Percentiles rank a stretch among this genome's conserved stretches.
These are phyloP conservation scores for Xiphophorus hellerii DNA, from an alignment of 2,113 vertebrate genomes.

Conservation along the genomic window DNA sequence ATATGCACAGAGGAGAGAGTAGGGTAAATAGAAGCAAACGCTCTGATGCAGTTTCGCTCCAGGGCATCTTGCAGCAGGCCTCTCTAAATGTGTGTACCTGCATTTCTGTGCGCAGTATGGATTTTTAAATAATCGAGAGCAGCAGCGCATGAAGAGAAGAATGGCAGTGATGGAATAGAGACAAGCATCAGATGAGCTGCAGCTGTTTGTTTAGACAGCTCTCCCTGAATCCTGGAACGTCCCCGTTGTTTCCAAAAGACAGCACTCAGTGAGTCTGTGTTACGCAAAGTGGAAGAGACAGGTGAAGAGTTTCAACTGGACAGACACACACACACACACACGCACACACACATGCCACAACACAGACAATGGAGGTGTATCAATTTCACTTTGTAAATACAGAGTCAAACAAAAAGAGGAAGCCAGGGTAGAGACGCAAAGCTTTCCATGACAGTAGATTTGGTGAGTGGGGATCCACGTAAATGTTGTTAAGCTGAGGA, in stretches of 20 bases:
- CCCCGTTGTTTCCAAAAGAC: slow-evolving; percentile 8
- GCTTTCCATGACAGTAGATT: not conserved
- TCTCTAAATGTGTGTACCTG: not conserved
- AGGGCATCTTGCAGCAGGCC: slow-evolving; percentile 8
- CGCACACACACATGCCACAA: not conserved
- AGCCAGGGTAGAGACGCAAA: slow-evolving; percentile 18
- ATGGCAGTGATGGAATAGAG: slow-evolving; percentile 2
- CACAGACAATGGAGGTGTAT: slow-evolving; percentile 31
- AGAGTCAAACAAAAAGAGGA: slow-evolving; percentile 28
- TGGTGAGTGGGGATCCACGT: slow-evolving; percentile 16
- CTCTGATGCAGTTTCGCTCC: slow-evolving; percentile 28
- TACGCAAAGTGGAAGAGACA: slow-evolving; percentile 31
- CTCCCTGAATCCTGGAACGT: slow-evolving; percentile 33
- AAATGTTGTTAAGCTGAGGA: slow-evolving; percentile 24
- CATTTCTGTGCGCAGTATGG: not conserved
- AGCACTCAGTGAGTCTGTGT: slow-evolving; percentile 9
- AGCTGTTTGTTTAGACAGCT: slow-evolving; percentile 52
- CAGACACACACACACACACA: not conserved
- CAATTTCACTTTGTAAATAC: slow-evolving; percentile 31
- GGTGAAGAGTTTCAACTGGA: slow-evolving; percentile 24
- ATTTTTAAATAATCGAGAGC: slow-evolving; percentile 18
- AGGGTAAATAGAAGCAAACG: slow-evolving; percentile 3
- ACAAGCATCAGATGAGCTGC: slow-evolving; percentile 34
- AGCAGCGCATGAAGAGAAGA: not conserved
- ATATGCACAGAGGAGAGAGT: slow-evolving; percentile 24